Percentiles rank a stretch among this genome's conserved stretches.
Conservation (phyloP, 2,888 invertebrate genomes). For the Plagiodera versicolora region DNA sequence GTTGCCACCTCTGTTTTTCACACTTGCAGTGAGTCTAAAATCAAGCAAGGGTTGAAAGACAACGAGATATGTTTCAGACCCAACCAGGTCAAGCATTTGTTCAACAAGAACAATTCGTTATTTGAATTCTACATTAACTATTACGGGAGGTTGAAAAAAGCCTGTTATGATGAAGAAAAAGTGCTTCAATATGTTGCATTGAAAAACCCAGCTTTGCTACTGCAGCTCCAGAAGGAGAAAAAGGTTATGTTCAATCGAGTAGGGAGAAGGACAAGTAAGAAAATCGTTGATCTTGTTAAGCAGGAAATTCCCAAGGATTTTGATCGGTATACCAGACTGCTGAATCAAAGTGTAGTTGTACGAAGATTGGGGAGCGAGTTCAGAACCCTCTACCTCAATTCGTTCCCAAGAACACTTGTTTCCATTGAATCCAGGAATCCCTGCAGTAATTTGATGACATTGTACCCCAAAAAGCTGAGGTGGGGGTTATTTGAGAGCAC, state of each 20-base stretch:
- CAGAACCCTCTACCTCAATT: constrained; percentile 19
- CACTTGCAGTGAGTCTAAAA: constrained; percentile 34
- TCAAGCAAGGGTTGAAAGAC: constrained; percentile 23
- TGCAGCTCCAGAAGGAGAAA: constrained; percentile 21
- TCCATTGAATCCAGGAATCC: constrained; percentile 10
- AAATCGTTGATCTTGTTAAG: constrained; percentile 20
- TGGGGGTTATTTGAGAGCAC: constrained; percentile 30
- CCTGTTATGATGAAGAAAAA: constrained; percentile 21
- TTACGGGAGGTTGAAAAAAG: constrained; percentile 15
- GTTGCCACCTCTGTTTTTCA: constrained; percentile 32
- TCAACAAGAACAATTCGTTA: constrained; percentile 27
- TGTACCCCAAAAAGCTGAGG: constrained; percentile 29
- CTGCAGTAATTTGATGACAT: constrained; percentile 16
- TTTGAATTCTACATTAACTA: constrained; percentile 30
- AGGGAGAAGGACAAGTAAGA: constrained; percentile 30
- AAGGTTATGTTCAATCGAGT: constrained; percentile 6
- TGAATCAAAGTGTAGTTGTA: constrained; percentile 23
- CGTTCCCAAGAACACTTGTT: constrained; percentile 23
- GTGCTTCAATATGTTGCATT: constrained; percentile 25
- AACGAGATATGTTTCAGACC: constrained; percentile 28
- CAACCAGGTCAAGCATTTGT: constrained; percentile 33
- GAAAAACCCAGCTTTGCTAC: constrained; percentile 29
- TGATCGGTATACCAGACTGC: constrained; percentile 14
- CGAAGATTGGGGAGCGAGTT: constrained; percentile 26
- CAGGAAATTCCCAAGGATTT: constrained; percentile 26